phyloP scores from a whole-genome alignment of 1,140 invertebrate genomes.

The Lepidotrigona ventralis region DNA sequence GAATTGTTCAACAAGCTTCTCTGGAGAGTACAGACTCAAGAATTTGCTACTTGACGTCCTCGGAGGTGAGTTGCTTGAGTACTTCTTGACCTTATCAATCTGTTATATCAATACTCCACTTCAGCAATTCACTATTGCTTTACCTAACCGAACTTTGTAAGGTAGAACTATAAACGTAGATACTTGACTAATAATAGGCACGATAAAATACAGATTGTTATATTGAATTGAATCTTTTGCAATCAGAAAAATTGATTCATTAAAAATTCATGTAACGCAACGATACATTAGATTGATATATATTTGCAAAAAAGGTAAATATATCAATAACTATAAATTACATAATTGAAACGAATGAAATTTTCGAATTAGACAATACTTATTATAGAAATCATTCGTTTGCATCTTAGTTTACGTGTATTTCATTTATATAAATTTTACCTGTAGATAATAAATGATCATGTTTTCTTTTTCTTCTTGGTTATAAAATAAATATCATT shows the following conservation, averaged over 20 bases:
- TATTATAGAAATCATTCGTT: not conserved
- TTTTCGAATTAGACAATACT: not conserved
- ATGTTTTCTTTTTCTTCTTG: not conserved
- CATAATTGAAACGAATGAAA: not conserved
- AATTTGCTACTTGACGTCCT: constrained; percentile 95
- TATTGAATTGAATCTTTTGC: not conserved
- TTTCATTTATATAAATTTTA: not conserved
- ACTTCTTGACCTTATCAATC: constrained; percentile 71
- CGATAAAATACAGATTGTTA: not conserved
- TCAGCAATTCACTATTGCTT: constrained; percentile 32
- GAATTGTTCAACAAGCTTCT: constrained; percentile 95
- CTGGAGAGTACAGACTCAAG: constrained; percentile 95
- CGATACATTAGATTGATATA: not conserved
- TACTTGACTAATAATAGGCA: not conserved
- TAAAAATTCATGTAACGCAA: not conserved
- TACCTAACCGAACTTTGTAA: not conserved
- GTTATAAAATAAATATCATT: not conserved
- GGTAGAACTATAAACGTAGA: not conserved
- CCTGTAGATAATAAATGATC: not conserved
- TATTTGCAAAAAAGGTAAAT: not conserved
- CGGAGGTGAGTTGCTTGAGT: constrained; percentile 89
- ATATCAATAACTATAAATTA: not conserved
- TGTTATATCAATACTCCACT: constrained; percentile 64
- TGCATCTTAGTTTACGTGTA: not conserved
- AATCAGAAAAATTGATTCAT: not conserved